Evolutionary conservation across 1,140 invertebrate genomes (phyloP), one percentile per base, ranked within the genome.

Genomic region (Brachionus sp.): DNA sequence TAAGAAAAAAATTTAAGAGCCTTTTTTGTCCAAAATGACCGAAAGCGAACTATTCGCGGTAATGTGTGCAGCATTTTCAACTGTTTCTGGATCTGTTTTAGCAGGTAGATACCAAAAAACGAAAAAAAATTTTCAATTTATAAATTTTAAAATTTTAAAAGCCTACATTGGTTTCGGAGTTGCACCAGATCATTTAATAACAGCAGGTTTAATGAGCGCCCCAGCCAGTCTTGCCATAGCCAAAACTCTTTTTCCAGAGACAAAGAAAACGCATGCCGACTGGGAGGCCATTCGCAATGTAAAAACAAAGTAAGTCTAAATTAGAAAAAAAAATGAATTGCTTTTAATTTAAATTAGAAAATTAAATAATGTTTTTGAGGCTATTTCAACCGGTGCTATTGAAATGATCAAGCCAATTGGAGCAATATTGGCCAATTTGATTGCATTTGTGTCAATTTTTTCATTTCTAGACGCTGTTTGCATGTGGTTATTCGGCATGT

Each of bases 21-120:
- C 80, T 25, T 83, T 83, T 57, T 57, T 83, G 35, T 29, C 80
- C 13, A 66, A 68, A 83, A 83, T 83, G 80, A 83, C 80, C 5
- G 44, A 70, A 80, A 66, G 95, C 0, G 96, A 98, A 90, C 88
- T 98, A 0, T 95, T 97, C 87, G 93, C 95, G 0, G 91, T 98
- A 13, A 95, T 98, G 93, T 92, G 93, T 5, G 94, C 94, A 0
- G 96, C 96, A 10, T 97, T 98, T 88, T 94, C 95, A 0, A 96
- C 95, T 7, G 95, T 80, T 37, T 80, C 57, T 12, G 57, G 57
- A 19, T 57, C 66, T 29, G 62, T 83, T 13, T 19, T 70, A 50
- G 42, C 35, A n/a, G 62, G 44, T 70, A 64, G 19, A 16, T 25
- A 7, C 46, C 19, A 62, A 83, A 19, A 1, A 9, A 42, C n/a